Evolutionary conservation across 1,140 invertebrate genomes (phyloP), one percentile per base, ranked within the genome.

Genomic region (Leptoteleia sp.): DNA sequence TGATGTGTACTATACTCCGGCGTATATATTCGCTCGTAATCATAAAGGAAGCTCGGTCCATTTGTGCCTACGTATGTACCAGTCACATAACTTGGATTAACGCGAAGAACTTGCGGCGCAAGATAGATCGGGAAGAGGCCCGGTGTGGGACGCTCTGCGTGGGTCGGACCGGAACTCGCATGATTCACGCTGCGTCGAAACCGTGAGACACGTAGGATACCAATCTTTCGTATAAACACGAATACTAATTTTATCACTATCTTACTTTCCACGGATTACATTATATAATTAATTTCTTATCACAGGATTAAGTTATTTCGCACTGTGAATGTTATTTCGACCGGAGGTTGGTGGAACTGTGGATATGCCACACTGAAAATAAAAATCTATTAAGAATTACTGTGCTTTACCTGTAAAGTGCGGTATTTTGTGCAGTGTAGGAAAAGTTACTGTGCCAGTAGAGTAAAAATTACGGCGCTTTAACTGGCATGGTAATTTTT

Each of bases 121-220:
- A 68, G 72, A 54, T 47, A 65, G 57, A 64, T 65, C 59, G 64
- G 59, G 55, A 71, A 67, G 54, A 65, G 42, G 65, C 29, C 54
- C 55, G 31, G 79, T 85, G 81, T 81, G 84, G 82, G 84, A 81
- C 77, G 81, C 45, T 76, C 62, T 79, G 85, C 86, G 87, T 89
- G 84, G 87, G 87, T 82, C 82, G 87, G 84, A 88, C 87, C 87
- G 85, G 85, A 88, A 89, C 86, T 79, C 77, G 81, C 75, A 87
- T 88, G 87, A 89, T 88, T 89, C 86, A 89, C 83, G 82, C 84
- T 65, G 77, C 67, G 80, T 76, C 79, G 82, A 76, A 82, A 76
- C 77, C 82, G 83, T 84, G 82, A 81, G 80, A 84, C 78, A 71
- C 73, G 62, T 73, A 77, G 78, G 81, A 84, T 83, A 83, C 76